These are phyloP conservation scores for Acanthornis magna DNA, from an alignment of 2,797 vertebrate species.

Conservation along the genomic window DNA sequence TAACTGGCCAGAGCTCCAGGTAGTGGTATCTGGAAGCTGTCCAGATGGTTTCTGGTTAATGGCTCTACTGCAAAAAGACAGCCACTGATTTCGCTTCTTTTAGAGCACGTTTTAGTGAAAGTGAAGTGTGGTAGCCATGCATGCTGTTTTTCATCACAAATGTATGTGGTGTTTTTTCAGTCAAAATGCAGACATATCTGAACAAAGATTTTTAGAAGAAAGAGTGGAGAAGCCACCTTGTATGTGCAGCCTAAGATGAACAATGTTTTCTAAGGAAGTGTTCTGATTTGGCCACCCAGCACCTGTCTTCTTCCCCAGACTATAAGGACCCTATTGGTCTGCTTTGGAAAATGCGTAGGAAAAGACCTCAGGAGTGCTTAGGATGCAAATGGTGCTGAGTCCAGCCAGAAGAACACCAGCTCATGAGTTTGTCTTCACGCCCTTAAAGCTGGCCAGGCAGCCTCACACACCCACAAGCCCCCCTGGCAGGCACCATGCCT, in stretches of 20 bases:
- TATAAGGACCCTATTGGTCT: background rate
- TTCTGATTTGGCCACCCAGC: background rate
- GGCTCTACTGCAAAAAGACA: background rate
- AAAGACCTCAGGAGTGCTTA: background rate
- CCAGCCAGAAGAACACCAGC: background rate
- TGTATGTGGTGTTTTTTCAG: background rate
- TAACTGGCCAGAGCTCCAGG: background rate
- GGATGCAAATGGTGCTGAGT: background rate
- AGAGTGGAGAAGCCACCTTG: background rate
- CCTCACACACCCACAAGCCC: rapidly evolving
- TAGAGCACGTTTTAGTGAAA: background rate
- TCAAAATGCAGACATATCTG: background rate
- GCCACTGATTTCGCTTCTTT: background rate
- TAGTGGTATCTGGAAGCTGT: background rate
- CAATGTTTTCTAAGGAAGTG: background rate
- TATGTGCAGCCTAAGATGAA: background rate
- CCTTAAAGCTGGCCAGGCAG: background rate
- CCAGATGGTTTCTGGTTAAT: background rate
- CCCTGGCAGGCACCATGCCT: background rate
- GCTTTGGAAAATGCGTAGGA: background rate
- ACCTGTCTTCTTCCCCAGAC: background rate
- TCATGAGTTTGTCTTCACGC: background rate
- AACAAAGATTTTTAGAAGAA: background rate
- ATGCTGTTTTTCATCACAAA: background rate
- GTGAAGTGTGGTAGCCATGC: background rate